phyloP scores from a whole-genome alignment of 2,888 invertebrate species.

The Ormyrus labotus region DNA sequence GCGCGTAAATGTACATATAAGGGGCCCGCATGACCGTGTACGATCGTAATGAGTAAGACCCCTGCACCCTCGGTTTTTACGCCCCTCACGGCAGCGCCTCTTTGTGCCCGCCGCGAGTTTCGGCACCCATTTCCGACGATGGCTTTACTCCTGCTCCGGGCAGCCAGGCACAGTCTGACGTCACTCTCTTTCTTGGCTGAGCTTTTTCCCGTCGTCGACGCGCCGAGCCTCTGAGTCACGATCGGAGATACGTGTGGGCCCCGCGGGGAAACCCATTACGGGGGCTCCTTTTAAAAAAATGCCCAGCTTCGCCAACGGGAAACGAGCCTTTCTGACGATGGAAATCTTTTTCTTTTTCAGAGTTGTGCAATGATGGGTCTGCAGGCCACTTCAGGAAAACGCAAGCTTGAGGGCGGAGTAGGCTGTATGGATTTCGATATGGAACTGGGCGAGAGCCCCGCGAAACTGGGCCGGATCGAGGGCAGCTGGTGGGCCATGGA shows the following conservation, averaged over 20 bases:
- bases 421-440: constrained; percentile 77
- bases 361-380: constrained; percentile 86
- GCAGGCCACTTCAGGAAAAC: constrained; percentile 84
- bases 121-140: constrained; percentile 19
- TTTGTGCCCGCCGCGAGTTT: background rate
- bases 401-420: constrained; percentile 79
- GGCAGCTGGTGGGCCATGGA: constrained; percentile 75
- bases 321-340: constrained; percentile 6
- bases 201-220: constrained; percentile 64
- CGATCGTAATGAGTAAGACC: too few relatives aligned
- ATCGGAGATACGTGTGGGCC: background rate
- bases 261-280: too few relatives aligned
- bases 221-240: constrained; percentile 73
- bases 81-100: too few relatives aligned
- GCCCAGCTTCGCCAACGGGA: background rate
- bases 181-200: constrained; percentile 62
- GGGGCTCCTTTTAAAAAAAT: too few relatives aligned
- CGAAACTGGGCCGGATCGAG: constrained; percentile 77
- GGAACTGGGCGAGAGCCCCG: constrained; percentile 79
- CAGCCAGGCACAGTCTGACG: constrained; percentile 65
- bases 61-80: too few relatives aligned
- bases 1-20: too few relatives aligned
- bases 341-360: constrained; percentile 67
- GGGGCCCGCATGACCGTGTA: too few relatives aligned
- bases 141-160: constrained; percentile 48